These are phyloP conservation scores for Tachina fera DNA, from an alignment of 2,888 invertebrate genomes.

Conservation along the genomic window DNA sequence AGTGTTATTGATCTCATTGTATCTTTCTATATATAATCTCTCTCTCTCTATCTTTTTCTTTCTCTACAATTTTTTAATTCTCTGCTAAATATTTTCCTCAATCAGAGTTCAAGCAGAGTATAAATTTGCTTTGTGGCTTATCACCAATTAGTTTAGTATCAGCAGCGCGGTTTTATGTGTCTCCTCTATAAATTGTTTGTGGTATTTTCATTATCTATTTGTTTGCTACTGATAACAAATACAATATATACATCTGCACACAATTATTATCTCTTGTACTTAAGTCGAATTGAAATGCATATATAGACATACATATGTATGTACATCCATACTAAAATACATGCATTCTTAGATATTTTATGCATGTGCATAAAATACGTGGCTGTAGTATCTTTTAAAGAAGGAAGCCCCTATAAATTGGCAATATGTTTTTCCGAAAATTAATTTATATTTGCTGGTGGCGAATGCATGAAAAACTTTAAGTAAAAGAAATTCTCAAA, in stretches of 20 bases:
- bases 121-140: background rate
- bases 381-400: background rate
- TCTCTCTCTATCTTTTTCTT: background rate
- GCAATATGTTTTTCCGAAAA: background rate
- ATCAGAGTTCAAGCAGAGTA: background rate
- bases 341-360: background rate
- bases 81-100: background rate
- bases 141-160: slow-evolving; percentile 12
- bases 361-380: background rate
- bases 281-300: background rate
- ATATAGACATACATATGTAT: no score
- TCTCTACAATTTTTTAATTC: background rate
- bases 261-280: slow-evolving; percentile 16
- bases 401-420: slow-evolving; percentile 25
- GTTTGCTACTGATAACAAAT: slow-evolving; percentile 42
- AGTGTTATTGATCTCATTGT: background rate
- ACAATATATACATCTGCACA: background rate
- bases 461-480: no score
- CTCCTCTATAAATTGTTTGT: slow-evolving; percentile 25
- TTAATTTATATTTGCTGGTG: no score
- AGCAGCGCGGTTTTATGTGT: background rate
- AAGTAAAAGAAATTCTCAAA: no score
- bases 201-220: slow-evolving; percentile 38
- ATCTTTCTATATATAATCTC: background rate
- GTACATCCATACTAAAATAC: no score